Base-by-base conservation (phyloP, 2,113 vertebrate species). In the Butorides virescens region DNA sequence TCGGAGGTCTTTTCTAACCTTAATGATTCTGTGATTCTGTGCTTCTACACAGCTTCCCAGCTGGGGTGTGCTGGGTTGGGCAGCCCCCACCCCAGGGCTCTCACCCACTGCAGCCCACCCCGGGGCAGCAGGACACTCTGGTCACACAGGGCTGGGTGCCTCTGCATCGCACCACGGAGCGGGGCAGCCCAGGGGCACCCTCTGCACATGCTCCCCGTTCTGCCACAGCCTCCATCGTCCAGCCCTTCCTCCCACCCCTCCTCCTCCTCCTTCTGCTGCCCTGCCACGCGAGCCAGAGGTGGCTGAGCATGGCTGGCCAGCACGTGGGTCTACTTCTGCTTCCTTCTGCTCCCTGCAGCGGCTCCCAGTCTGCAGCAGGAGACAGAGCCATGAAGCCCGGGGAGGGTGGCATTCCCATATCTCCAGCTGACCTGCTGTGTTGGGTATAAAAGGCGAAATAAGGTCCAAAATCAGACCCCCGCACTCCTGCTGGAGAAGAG, bases 361-460 rank as follows among this genome's bases (percentile, higher is more conserved):
- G 26, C 21, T 63, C 25, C 30, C 1, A 3, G 29, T 67, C 39
- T 50, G 39, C 58, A 49, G 8, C 16, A 37, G n/a, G 47, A 59
- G 20, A 47, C 12, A 59, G 34, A 81, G 3, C 21, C 0, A 0
- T 29, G n/a, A 46, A 56, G 42, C 36, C 4, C 30, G 6, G 2
- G 15, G 13, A 70, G 10, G 12, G 5, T 2, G 8, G 9, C 39
- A 34, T 67, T 89, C 9, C 21, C 6, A 0, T 46, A 2, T 37
- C 25, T 77, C 13, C 25, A 20, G 2, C 0, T 56, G 19, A 59
- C 55, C 46, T n/a, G 21, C 21, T 46, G 9, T 8, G 0, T 10
- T 71, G 42, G 18, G 26, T 5, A 0, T 18, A 46, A 47, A 16
- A 30, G 18, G 20, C 3, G 3, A 77, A 53, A 21, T n/a, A 21